Conservation (phyloP, 1,140 invertebrate species). For the Saxidomus purpurata region DNA sequence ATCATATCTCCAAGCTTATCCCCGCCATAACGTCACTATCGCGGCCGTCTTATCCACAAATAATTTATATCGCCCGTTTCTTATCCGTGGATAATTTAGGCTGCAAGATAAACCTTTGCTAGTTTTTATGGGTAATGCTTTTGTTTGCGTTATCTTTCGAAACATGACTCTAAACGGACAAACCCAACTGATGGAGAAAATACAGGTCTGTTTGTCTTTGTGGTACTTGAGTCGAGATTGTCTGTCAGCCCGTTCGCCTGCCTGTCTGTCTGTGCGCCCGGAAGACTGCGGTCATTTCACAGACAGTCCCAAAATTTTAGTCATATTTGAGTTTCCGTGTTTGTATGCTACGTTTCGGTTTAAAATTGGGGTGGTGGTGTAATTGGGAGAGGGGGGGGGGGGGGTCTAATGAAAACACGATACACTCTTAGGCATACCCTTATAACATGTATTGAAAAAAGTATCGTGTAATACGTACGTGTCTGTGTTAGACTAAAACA, state of each 20-base stretch:
- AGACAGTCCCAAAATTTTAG: too few relatives aligned
- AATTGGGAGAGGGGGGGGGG: too few relatives aligned
- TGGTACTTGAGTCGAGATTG: not conserved
- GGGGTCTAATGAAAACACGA: too few relatives aligned
- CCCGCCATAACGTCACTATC: conserved; percentile 61
- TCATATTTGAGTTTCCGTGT: too few relatives aligned
- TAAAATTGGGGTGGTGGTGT: too few relatives aligned
- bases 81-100: conserved; percentile 66
- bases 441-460: too few relatives aligned
- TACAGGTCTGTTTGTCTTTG: not conserved
- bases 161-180: conserved; percentile 50
- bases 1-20: conserved; percentile 64
- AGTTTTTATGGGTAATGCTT: conserved; percentile 55
- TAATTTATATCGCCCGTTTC: conserved; percentile 51
- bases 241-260: not conserved
- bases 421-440: too few relatives aligned
- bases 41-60: conserved; percentile 11
- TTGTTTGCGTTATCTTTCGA: conserved; percentile 61
- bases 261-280: not conserved
- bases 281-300: not conserved
- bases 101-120: conserved; percentile 38
- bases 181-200: conserved; percentile 35
- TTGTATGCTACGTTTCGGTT: too few relatives aligned
- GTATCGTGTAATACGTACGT: too few relatives aligned
- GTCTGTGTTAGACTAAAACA: too few relatives aligned